These are phyloP conservation scores for Palloptera scutellata DNA, from an alignment of 2,888 invertebrate species.

Conservation along the genomic window DNA sequence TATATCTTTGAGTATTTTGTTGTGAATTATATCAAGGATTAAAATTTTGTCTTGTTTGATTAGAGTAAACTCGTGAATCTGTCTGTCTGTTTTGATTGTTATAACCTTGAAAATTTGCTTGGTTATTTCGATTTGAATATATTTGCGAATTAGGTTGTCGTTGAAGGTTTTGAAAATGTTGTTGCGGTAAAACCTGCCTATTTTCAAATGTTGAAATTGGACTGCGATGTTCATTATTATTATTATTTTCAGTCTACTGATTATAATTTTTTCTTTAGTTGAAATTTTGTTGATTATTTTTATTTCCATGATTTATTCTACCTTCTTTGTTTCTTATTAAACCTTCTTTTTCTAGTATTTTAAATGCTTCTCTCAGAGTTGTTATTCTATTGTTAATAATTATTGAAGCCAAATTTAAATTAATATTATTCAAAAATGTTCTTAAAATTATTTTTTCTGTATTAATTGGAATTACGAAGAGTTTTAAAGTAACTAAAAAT, in stretches of 20 bases:
- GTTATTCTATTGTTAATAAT: not conserved
- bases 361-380: not conserved
- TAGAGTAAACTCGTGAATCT: not conserved
- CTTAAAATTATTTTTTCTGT: conserved; percentile 33
- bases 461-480: conserved; percentile 31
- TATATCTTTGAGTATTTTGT: too few relatives aligned
- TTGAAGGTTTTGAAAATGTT: too few relatives aligned
- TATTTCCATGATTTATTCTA: not conserved
- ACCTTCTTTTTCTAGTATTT: conserved; percentile 6
- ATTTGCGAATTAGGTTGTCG: too few relatives aligned
- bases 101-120: too few relatives aligned
- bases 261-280: not conserved
- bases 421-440: conserved; percentile 37
- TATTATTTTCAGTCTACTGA: not conserved
- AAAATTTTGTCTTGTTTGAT: conserved; percentile 3
- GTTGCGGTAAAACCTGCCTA: not conserved
- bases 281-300: not conserved
- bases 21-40: not conserved
- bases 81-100: not conserved
- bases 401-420: conserved; percentile 27
- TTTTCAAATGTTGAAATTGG: not conserved
- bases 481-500: too few relatives aligned
- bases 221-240: not conserved
- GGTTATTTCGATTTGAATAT: too few relatives aligned
- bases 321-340: conserved; percentile 3